Base-by-base conservation (phyloP, 2,888 invertebrate genomes). In the Luperina testacea region DNA sequence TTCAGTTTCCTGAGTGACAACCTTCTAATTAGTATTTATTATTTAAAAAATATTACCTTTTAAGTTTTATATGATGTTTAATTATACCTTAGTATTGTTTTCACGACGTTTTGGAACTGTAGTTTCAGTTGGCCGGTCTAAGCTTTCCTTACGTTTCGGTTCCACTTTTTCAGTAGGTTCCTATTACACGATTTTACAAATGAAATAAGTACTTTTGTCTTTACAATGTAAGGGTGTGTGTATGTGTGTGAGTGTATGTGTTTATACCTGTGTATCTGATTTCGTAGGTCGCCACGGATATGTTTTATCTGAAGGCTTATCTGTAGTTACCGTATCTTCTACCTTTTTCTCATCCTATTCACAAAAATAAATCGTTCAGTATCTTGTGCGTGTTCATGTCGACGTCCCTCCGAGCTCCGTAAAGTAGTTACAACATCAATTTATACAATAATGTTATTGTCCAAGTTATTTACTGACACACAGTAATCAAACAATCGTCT, bases 221-320 rank as follows among this genome's bases (percentile, higher is more conserved):
- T 17, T 15, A 61, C 64, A 72, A 72, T 80, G 53, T n/a, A 27
- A 76, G 87, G 70, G 59, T 87, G 78, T 83, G 79, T 80, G 77
- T 89, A 82, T 88, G 76, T 90, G 87, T 91, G 84, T 89, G 80
- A 88, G 85, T 87, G 75, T 90, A 78, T 89, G 84, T 91, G 83
- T 88, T 80, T 91, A 90, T 93, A 93, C 95, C 93, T 94, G 91
- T 91, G 91, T 93, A 87, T 93, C 92, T 91, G 93, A 92, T 93
- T 95, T 95, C 92, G 95, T 94, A 93, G 95, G 94, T 95, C 95
- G 96, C 96, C 95, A 93, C 81, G 95, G 93, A 89, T 94, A 90
- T 88, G 92, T 93, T 90, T 95, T 94, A 91, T 95, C 95, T 91
- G 95, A 92, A 91, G 93, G 92, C 92, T 94, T 95, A 94, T 96